These are phyloP conservation scores for Motacilla tschutschensis DNA, from an alignment of 2,113 vertebrate genomes.

Conservation along the genomic window DNA sequence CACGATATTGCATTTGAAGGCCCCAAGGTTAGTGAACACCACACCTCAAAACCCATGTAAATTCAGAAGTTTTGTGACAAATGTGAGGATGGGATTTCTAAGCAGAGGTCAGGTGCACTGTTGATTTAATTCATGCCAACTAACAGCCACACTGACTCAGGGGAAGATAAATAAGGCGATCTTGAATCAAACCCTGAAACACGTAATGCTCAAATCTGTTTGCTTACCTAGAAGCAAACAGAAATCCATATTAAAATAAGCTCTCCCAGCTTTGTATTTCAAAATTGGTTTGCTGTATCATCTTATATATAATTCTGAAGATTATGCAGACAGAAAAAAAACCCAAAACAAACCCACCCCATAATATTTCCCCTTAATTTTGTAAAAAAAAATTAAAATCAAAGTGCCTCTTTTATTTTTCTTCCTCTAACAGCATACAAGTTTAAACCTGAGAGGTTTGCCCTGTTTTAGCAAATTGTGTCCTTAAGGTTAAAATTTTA, in stretches of 20 bases:
- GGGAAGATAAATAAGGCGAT: not conserved
- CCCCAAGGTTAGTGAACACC: not conserved
- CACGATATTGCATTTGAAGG: accelerated
- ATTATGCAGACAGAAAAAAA: not conserved
- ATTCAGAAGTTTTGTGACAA: not conserved
- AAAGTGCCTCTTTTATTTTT: not conserved
- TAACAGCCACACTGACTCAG: not conserved
- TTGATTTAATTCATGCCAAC: not conserved
- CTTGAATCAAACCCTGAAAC: not conserved
- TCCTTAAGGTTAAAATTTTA: conserved; percentile 56
- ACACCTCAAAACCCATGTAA: not conserved
- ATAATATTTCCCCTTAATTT: not conserved
- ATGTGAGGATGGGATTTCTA: not conserved
- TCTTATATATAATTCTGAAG: not conserved
- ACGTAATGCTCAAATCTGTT: not conserved
- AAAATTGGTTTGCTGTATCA: not conserved
- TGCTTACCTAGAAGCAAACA: not conserved
- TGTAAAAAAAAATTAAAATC: not conserved
- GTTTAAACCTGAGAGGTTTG: not conserved
- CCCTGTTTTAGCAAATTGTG: not conserved
- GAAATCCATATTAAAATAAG: not conserved
- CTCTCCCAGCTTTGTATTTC: not conserved
- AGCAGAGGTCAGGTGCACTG: not conserved
- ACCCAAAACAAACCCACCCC: accelerated
- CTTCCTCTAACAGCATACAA: not conserved